phyloP scores from a whole-genome alignment of 2,888 invertebrate species.

The Leucophora obtusa region DNA sequence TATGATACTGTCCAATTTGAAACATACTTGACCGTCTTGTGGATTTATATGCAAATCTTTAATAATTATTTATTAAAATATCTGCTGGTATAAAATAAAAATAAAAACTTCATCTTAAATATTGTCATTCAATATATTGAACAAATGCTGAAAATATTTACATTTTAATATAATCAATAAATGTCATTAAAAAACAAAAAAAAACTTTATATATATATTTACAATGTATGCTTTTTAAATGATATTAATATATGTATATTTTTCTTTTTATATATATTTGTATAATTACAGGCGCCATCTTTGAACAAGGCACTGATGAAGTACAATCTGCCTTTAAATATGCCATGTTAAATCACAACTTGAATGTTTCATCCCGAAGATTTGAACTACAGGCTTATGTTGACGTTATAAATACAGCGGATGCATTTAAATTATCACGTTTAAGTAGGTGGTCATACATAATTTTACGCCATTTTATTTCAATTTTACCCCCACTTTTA shows the following conservation, averaged over 20 bases:
- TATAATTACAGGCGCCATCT: slow-evolving; percentile 88
- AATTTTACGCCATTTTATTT: slow-evolving; percentile 32
- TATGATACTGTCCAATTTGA: no score
- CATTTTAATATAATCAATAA: not conserved
- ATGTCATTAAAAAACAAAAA: not conserved
- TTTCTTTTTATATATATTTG: slow-evolving; percentile 22
- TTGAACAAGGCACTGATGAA: slow-evolving; percentile 94
- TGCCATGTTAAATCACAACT: slow-evolving; percentile 91
- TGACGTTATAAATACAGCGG: slow-evolving; percentile 94
- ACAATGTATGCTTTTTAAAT: not conserved
- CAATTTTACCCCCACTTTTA: slow-evolving; percentile 20
- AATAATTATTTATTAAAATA: no score
- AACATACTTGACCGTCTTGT: no score
- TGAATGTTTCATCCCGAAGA: slow-evolving; percentile 87
- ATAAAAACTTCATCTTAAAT: no score
- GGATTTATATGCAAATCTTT: no score
- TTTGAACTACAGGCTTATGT: slow-evolving; percentile 93
- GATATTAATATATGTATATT: slow-evolving; percentile 28
- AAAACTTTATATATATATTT: slow-evolving; percentile 25
- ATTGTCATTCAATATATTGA: no score
- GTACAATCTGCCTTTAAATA: slow-evolving; percentile 95
- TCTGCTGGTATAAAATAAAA: no score
- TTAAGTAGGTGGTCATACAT: slow-evolving; percentile 84
- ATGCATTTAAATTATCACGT: slow-evolving; percentile 94
- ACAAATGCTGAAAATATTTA: no score